A percentile compares a stretch with the other conserved stretches of the same genome.
Conservation (phyloP, 2,113 vertebrate species). For the Myotis yumanensis region DNA sequence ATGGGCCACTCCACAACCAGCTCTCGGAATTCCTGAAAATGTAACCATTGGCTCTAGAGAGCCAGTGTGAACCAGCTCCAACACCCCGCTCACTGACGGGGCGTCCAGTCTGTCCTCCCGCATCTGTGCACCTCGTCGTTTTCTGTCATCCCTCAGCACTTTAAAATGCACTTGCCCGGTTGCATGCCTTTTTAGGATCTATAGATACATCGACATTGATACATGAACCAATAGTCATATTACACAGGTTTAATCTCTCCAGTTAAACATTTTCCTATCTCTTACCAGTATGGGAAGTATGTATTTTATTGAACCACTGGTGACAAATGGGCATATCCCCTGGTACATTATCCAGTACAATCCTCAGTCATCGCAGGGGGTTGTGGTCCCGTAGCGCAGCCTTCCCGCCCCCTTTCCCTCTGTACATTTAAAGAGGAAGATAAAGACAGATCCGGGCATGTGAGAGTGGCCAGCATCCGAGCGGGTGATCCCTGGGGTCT, state of each 20-base stretch:
- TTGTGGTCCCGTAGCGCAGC: not conserved
- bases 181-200: not conserved
- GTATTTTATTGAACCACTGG: not conserved
- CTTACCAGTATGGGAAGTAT: not conserved
- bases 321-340: not conserved
- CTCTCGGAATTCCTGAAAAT: not conserved
- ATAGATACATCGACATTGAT: not conserved
- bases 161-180: not conserved
- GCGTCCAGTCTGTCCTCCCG: not conserved
- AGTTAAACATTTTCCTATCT: slow-evolving; percentile 26
- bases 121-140: not conserved
- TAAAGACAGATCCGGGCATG: not conserved
- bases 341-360: not conserved
- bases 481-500: too few relatives aligned
- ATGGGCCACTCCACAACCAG: not conserved
- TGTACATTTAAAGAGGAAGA: not conserved
- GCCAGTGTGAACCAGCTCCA: not conserved
- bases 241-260: slow-evolving; percentile 24
- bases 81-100: not conserved
- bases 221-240: not conserved
- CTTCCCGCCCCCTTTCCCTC: not conserved
- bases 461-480: not conserved
- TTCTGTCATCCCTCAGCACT: not conserved
- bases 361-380: not conserved
- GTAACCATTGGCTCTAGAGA: not conserved